Base-by-base conservation (phyloP, 2,888 invertebrate genomes). In the Hypolimnas misippus region DNA sequence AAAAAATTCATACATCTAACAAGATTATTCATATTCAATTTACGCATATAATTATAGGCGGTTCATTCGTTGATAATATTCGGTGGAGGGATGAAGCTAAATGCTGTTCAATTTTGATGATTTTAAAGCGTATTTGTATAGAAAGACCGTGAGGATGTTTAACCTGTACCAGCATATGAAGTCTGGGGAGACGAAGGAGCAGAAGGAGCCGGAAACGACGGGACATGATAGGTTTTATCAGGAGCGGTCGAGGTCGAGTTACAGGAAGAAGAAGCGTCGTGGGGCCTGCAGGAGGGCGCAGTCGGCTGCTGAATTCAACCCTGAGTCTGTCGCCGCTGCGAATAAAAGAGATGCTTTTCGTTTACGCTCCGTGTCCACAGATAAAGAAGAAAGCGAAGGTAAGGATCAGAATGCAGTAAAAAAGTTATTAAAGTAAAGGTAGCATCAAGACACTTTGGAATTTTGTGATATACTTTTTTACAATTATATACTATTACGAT, bases 221-320 rank as follows among this genome's bases (percentile, higher is more conserved):
- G 97, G 96, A 0, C 97, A 97, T 75, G 97, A 97, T 76, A 92
- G 96, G 72, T 97, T 96, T 80, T 96, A 95, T 74, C 95, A 95
- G 77, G 94, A 95, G 62, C 77, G 95, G 0, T 92, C 94, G 0
- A 79, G 92, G 65, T 84, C 90, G 0, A 92, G 88, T 59, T 92
- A 89, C 29, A 84, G 88, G 75, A 91, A 92, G 82, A 93, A 91
- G 78, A 93, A 93, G 79, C 92, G 90, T 46, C 91, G 89, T n/a
- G 93, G 89, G 14, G 93, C 94, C n/a, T 93, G 94, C 65, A 89
- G 94, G 63, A 86, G 95, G 62, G 94, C 95, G 21, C 95, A 94
- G 80, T 95, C 95, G 10, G 95, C 94, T 0, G 94, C 94, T 2
- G 95, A 95, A 76, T 90, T 95, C 71, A 94, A 95, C 71, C 93